These are phyloP conservation scores for Hylaeus anthracinus DNA, from an alignment of 1,140 invertebrate species.

Conservation along the genomic window DNA sequence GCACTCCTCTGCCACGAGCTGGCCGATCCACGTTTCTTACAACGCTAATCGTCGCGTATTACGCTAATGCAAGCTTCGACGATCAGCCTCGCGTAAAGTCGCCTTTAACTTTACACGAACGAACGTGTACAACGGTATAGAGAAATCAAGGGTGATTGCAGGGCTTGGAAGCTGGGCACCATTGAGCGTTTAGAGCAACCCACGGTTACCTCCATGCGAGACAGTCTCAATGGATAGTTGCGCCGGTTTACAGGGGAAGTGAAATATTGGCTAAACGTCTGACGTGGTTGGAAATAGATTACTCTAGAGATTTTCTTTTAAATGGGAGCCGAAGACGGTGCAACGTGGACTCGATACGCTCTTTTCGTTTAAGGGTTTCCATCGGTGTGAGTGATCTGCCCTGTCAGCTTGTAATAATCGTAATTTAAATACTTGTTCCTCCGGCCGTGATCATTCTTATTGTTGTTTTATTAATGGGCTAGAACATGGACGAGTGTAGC, in stretches of 20 bases:
- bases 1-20: neutral
- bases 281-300: neutral
- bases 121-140: neutral
- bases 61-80: constrained; percentile 1
- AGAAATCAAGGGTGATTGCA: constrained; percentile 17
- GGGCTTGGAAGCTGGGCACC: neutral
- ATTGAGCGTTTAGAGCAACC: neutral
- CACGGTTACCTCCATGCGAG: neutral
- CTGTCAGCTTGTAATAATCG: no score
- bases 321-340: no score
- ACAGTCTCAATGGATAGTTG: neutral
- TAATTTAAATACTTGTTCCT: no score
- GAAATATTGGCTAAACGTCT: neutral
- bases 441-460: no score
- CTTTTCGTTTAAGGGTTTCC: neutral
- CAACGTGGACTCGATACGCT: no score
- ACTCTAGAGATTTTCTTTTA: neutral
- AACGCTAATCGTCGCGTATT: constrained; percentile 32
- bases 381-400: no score
- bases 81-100: neutral
- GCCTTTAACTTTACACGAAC: neutral
- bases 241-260: neutral
- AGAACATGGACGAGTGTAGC: no score
- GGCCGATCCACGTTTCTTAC: neutral
- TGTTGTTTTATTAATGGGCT: no score